Percentiles rank a stretch among this genome's conserved stretches.
These are phyloP conservation scores for Gymnosoma rotundatum DNA, from an alignment of 2,888 invertebrate species.

Conservation along the genomic window DNA sequence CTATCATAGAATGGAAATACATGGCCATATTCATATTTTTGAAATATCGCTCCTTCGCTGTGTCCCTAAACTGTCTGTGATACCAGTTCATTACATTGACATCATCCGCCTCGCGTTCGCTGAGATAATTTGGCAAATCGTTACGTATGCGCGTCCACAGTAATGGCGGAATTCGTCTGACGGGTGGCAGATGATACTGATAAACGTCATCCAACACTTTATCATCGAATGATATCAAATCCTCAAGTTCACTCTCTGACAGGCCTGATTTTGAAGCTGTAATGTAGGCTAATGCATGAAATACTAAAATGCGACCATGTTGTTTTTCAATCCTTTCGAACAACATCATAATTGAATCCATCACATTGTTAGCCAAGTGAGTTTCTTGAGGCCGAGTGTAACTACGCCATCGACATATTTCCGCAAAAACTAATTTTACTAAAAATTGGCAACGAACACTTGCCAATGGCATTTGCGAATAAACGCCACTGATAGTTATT, in stretches of 20 bases:
- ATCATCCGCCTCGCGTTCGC: constrained; percentile 98
- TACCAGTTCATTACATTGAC: constrained; percentile 99
- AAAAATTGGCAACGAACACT: constrained; percentile 97
- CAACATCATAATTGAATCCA: constrained; percentile 98
- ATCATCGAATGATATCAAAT: constrained; percentile 97
- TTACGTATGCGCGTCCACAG: constrained; percentile 98
- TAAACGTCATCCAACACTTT: constrained; percentile 98
- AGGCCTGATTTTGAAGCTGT: constrained; percentile 97
- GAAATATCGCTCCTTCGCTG: constrained; percentile 97
- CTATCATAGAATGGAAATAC: constrained; percentile 98
- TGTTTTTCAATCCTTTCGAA: constrained; percentile 98
- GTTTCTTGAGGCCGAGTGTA: constrained; percentile 97
- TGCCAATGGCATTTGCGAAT: constrained; percentile 95
- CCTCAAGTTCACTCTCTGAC: constrained; percentile 98
- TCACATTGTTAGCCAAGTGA: constrained; percentile 95
- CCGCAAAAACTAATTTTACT: constrained; percentile 98
- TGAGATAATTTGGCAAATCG: constrained; percentile 97
- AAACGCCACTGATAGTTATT: constrained; percentile 97
- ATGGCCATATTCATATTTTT: constrained; percentile 98
- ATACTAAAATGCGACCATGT: constrained; percentile 95
- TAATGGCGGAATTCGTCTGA: constrained; percentile 95
- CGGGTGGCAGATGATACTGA: constrained; percentile 99
- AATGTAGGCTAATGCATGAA: constrained; percentile 97
- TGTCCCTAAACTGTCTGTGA: constrained; percentile 96
- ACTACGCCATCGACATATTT: constrained; percentile 98